Evolutionary conservation across 2,797 vertebrate species (phyloP).

Genomic region (Sebastes nivosus): DNA sequence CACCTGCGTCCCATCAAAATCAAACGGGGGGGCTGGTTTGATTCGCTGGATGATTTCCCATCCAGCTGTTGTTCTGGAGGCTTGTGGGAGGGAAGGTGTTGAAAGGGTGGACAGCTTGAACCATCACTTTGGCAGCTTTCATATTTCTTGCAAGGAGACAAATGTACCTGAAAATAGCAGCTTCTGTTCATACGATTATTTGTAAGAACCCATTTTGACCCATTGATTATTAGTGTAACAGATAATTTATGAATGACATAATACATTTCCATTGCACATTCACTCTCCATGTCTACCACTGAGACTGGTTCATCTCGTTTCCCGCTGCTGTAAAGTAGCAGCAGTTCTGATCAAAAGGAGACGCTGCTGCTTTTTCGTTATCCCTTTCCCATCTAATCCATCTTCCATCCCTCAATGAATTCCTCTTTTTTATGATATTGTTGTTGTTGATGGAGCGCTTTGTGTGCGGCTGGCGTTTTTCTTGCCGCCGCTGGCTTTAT

Average conservation of each 20-base stretch:
- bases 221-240: neutral
- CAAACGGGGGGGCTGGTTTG: slow-evolving; percentile 35
- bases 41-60: slow-evolving; percentile 56
- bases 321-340: neutral
- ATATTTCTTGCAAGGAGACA: neutral
- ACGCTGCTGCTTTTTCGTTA: neutral
- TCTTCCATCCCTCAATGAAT: slow-evolving; percentile 23
- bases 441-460: slow-evolving; percentile 38
- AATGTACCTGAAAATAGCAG: slow-evolving; percentile 9
- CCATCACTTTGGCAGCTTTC: neutral
- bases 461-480: slow-evolving; percentile 34
- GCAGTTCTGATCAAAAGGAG: neutral
- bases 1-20: slow-evolving; percentile 67
- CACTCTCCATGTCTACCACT: neutral
- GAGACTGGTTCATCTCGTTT: neutral
- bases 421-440: slow-evolving; percentile 39
- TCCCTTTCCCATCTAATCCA: slow-evolving; percentile 9
- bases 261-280: neutral
- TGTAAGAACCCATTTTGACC: neutral
- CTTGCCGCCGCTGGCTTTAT: slow-evolving; percentile 24
- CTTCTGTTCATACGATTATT: neutral
- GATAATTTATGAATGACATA: neutral
- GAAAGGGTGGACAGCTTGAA: slow-evolving; percentile 16
- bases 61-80: slow-evolving; percentile 57
- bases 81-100: slow-evolving; percentile 23